Evolutionary conservation across 1,140 invertebrate species (phyloP), one percentile per base, ranked within the genome.

Genomic region (Stegodyphus dumicola): DNA sequence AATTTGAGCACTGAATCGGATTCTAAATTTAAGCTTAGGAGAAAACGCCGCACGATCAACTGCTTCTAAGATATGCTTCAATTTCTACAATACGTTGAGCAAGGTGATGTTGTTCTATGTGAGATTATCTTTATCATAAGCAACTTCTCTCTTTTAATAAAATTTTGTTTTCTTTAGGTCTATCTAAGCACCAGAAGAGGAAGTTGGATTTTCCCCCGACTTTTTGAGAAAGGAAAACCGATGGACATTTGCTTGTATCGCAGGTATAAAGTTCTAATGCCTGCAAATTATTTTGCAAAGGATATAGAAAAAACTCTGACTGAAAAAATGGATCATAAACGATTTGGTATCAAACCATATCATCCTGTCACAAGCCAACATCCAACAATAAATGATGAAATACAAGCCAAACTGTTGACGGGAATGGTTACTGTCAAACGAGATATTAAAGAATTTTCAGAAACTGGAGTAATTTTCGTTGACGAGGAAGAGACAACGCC

Each of bases 361-460:
- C 91, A 93, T 86, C 64, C 89, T 48, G 74, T 91, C 13, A 88
- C 90, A 33, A 88, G 89, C 15, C 92, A 92, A 69, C 92, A 93
- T 88, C 91, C 92, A 6, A 92, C 91, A 49, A 91, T 93, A 15
- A 93, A 93, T 88, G 92, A 93, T 87, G 91, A 92, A 48, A 87
- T 93, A 11, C 90, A 92, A 5, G 91, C 92, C 80, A 89, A 91
- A 11, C 89, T 93, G 15, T 89, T 91, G 78, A 90, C 87, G 48
- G 92, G 92, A 10, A 87, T 88, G 7, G 89, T 93, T 51, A 89
- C 88, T 11, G 87, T 92, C 51, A 91, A 91, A 87, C 88, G 89
- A 56, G 89, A 92, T 84, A 88, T 91, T 7, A 88, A 90, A 51
- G 75, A 86, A 49, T 89, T 91, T 83, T 89, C 89, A 9, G 87